Conservation (phyloP, 35 echinoderm and acorn worm genomes). For the Amphiura filiformis region DNA sequence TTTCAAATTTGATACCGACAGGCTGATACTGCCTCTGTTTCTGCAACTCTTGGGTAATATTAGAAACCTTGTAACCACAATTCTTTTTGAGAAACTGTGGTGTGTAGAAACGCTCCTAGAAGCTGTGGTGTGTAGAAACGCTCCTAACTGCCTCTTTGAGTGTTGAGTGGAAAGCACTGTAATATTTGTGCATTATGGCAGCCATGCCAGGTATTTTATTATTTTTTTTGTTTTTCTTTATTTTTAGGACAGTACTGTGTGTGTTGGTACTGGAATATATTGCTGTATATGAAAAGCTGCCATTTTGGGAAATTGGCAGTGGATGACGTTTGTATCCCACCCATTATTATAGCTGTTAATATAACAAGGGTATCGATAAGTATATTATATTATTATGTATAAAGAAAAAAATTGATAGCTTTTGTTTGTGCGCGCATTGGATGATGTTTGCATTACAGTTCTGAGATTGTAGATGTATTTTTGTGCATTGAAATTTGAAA, state of each 20-base stretch:
- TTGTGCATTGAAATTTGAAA: background rate
- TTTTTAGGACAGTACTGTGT: constrained; percentile 1
- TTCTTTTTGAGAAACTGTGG: too few species aligned
- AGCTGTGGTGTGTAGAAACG: too few species aligned
- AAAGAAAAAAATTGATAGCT: background rate
- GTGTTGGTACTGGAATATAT: constrained; percentile 2
- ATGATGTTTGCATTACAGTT: background rate
- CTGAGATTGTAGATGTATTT: background rate
- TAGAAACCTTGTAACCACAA: too few species aligned
- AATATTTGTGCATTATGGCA: too few species aligned
- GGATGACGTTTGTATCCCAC: background rate
- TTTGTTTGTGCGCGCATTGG: background rate
- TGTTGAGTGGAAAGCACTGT: too few species aligned
- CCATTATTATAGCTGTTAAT: background rate
- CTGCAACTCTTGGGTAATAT: too few species aligned
- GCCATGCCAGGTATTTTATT: too few species aligned
- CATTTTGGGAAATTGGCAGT: background rate
- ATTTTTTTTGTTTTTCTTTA: too few species aligned
- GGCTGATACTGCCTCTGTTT: too few species aligned
- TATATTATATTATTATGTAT: background rate
- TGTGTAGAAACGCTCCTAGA: too few species aligned
- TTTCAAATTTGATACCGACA: too few species aligned
- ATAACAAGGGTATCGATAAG: background rate
- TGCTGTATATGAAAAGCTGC: background rate
- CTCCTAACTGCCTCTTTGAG: too few species aligned